Base-by-base conservation (phyloP, 2,113 vertebrate genomes). In the Psophia crepitans region DNA sequence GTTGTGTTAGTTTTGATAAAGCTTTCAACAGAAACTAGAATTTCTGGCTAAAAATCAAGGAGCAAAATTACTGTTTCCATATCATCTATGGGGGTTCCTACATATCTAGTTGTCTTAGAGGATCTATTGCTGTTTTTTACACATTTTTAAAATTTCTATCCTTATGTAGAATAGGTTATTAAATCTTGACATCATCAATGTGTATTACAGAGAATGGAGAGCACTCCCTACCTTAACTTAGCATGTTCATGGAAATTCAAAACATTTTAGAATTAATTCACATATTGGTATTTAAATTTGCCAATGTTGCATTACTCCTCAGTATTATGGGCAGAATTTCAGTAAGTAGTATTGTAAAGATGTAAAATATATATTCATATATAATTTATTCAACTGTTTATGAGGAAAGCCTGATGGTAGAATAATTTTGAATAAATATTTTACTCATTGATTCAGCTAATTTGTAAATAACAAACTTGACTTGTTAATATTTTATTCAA, bases 401-500 rank as follows among this genome's bases (percentile, higher is more conserved):
- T 69, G 12, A 93, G 18, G 46, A 79, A 89, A 82, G 51, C 7
- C 28, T 94, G 63, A 46, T 61, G 23, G 39, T 51, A 70, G 68
- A 76, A 93, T 85, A 90, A 80, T 77, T 94, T 87, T 84, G 21
- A 69, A 96, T 80, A 95, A 93, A 94, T 91, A 91, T 93, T 96
- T 96, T 79, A 94, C 49, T 77, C 82, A 54, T 54, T 35, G 39
- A 66, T 89, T 90, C 84, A 84, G 54, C 21, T 86, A 95, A 82
- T 96, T 92, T 88, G 93, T 78, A 94, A 96, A 90, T 95, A 96
- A 92, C 14, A 84, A 76, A 74, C 41, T 66, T 58, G 68, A 76
- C 68, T 91, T 44, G 30, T 87, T 76, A 88, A 95, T 89, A 94
- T 94, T 97, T 95, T 70, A 92, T 92, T 95, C 51, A 51, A 11